Conservation (phyloP, 2,888 invertebrate species). For the Rhingia campestris region DNA sequence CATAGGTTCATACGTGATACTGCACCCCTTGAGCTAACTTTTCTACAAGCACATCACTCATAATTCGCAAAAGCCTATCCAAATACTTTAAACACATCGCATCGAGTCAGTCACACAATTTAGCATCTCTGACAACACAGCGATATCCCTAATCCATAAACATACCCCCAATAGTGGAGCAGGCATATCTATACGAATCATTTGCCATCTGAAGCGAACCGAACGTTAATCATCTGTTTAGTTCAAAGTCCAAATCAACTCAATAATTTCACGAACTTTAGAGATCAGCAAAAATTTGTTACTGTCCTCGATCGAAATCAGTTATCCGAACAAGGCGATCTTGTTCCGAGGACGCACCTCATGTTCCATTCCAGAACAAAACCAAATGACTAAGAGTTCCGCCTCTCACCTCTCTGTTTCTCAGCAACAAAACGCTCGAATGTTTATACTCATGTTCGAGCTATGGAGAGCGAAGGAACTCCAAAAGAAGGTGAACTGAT, state of each 20-base stretch:
- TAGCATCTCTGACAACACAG: too few species aligned
- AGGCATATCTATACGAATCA: constrained; percentile 40
- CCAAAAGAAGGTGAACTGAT: constrained; percentile 44
- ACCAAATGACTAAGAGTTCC: constrained; percentile 37
- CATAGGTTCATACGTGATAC: too few species aligned
- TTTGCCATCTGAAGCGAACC: not conserved
- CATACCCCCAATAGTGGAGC: constrained; percentile 7
- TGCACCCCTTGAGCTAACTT: too few species aligned
- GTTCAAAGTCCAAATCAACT: constrained; percentile 71
- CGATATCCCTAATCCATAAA: not conserved
- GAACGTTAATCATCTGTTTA: constrained; percentile 65
- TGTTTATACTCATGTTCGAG: constrained; percentile 48
- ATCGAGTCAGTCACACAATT: too few species aligned
- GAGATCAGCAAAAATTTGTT: constrained; percentile 70
- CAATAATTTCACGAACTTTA: constrained; percentile 68
- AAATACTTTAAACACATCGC: too few species aligned
- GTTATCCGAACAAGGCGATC: constrained; percentile 65
- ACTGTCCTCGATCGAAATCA: constrained; percentile 70
- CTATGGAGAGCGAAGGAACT: constrained; percentile 35
- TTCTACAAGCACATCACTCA: too few species aligned
- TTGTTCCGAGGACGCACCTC: constrained; percentile 68
- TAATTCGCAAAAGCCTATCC: too few species aligned
- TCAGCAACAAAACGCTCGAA: constrained; percentile 22
- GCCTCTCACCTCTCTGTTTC: constrained; percentile 13
- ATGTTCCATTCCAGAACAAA: constrained; percentile 54